Conservation (phyloP, 2,113 vertebrate genomes). For the Neotoma lepida region DNA sequence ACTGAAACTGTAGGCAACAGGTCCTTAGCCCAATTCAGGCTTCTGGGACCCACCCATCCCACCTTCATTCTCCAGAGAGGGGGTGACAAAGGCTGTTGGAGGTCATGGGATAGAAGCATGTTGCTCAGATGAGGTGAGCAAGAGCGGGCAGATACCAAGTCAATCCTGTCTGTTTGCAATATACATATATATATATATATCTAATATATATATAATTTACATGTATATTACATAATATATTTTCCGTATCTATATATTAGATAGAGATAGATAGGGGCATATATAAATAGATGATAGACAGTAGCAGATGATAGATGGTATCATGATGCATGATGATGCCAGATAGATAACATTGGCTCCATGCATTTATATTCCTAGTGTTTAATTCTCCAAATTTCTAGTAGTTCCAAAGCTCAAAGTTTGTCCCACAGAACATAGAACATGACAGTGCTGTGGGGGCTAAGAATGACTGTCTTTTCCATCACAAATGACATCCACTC, state of each 20-base stretch:
- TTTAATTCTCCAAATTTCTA: conserved; percentile 20
- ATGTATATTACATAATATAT: not conserved
- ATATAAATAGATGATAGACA: not conserved
- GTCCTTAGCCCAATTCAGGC: not conserved
- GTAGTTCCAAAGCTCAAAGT: conserved; percentile 16
- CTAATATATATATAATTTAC: not conserved
- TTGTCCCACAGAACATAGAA: not conserved
- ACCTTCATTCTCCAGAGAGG: not conserved
- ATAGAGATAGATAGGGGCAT: not conserved
- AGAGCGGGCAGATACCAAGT: not conserved
- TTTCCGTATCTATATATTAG: not conserved
- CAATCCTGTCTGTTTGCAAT: not conserved
- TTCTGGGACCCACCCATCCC: not conserved
- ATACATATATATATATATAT: not conserved
- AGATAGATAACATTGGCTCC: not conserved
- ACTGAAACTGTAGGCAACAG: not conserved
- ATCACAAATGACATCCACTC: not conserved
- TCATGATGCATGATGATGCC: not conserved
- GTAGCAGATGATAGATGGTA: no score
- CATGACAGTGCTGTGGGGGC: not conserved
- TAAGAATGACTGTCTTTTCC: conserved; percentile 14
- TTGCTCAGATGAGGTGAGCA: not conserved
- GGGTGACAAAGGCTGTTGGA: not conserved
- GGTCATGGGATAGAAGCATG: not conserved
- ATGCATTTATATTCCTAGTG: not conserved